phyloP scores from a whole-genome alignment of 2,113 vertebrate genomes.

The Lagopus leucura region DNA sequence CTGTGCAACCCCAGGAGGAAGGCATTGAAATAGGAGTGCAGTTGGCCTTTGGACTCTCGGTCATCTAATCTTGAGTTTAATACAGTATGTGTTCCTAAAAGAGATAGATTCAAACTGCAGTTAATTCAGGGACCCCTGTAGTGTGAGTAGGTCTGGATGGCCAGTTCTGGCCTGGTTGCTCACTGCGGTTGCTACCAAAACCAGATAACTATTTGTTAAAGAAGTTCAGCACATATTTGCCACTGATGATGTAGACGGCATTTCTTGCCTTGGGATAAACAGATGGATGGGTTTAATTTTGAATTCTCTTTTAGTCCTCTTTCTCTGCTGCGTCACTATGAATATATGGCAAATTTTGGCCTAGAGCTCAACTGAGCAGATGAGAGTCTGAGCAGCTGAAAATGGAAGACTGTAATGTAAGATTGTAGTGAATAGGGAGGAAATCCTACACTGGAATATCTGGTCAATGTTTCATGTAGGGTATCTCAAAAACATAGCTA shows the following conservation, averaged over 20 bases:
- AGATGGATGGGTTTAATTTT: neutral
- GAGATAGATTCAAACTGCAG: neutral
- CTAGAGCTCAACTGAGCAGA: neutral
- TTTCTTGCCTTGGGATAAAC: neutral
- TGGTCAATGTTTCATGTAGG: neutral
- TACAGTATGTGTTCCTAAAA: neutral
- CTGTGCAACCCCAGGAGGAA: neutral
- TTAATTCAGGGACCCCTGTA: neutral
- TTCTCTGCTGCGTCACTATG: neutral
- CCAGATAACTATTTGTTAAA: neutral
- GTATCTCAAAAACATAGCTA: neutral
- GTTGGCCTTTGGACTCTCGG: neutral
- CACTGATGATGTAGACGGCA: neutral
- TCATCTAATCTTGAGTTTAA: neutral
- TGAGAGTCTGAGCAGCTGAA: neutral
- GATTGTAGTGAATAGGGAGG: neutral
- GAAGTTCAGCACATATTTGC: neutral
- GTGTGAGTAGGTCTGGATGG: neutral
- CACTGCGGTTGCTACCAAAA: neutral
- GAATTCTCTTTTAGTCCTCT: neutral
- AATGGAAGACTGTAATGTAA: neutral
- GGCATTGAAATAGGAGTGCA: neutral
- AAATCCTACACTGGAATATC: neutral
- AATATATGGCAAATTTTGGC: neutral
- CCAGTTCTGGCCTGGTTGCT: neutral